phyloP scores from a whole-genome alignment of 2,888 invertebrate species.

The Falcaria lacertinaria region DNA sequence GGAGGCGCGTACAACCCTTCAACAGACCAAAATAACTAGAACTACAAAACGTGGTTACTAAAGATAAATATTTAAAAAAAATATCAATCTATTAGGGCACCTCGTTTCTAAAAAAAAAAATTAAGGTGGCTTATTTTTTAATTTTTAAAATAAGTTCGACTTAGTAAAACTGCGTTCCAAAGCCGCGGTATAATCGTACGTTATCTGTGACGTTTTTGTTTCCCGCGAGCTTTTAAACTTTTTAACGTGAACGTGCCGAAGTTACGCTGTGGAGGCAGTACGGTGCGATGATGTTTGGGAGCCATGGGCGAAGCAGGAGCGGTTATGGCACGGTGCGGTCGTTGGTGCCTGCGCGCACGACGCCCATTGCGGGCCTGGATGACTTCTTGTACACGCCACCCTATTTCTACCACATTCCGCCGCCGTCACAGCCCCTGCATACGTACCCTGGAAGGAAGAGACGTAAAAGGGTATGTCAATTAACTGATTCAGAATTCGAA shows the following conservation, averaged over 20 bases:
- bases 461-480: slow-evolving; percentile 57
- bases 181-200: slow-evolving; percentile 5
- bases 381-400: slow-evolving; percentile 60
- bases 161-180: slow-evolving; percentile 21
- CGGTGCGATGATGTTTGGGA: slow-evolving; percentile 58
- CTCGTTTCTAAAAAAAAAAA: slow-evolving; percentile 27
- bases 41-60: slow-evolving; percentile 42
- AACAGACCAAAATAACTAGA: slow-evolving; percentile 8
- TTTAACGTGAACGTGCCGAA: slow-evolving; percentile 26
- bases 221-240: slow-evolving; percentile 32
- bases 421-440: slow-evolving; percentile 59
- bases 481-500: too few species aligned
- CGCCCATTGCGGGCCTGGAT: slow-evolving; percentile 51
- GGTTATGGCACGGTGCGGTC: slow-evolving; percentile 70
- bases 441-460: slow-evolving; percentile 72
- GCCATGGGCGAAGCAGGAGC: slow-evolving; percentile 52
- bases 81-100: slow-evolving; percentile 60
- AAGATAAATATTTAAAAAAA: slow-evolving; percentile 59
- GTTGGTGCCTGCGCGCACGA: slow-evolving; percentile 51
- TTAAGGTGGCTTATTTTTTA: slow-evolving; percentile 63
- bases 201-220: slow-evolving; percentile 15
- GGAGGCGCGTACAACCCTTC: slow-evolving; percentile 37
- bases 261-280: slow-evolving; percentile 29
- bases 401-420: slow-evolving; percentile 70
- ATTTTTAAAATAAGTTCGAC: slow-evolving; percentile 61